Evolutionary conservation across 2,888 invertebrate species (phyloP).

Genomic region (Pantelozetes paolii): DNA sequence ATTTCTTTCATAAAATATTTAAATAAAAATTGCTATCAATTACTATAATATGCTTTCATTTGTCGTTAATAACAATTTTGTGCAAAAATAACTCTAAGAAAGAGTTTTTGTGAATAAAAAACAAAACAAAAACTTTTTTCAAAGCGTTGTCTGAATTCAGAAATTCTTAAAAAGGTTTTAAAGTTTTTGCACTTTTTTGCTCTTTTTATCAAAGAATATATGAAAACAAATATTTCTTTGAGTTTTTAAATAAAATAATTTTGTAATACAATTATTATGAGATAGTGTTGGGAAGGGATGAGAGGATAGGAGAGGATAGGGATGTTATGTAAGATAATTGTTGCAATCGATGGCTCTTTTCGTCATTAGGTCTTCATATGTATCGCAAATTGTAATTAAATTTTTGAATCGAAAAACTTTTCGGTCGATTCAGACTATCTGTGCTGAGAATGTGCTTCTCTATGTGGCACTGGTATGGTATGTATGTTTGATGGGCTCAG

Average conservation of each 20-base stretch:
- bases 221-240: not conserved
- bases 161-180: constrained; percentile 13
- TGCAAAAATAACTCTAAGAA: not conserved
- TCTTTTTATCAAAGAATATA: not conserved
- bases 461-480: constrained; percentile 3
- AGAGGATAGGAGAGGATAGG: not conserved
- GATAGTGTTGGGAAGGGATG: not conserved
- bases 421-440: constrained; percentile 4
- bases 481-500: not conserved
- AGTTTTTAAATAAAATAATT: not conserved
- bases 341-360: not conserved
- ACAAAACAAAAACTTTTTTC: not conserved
- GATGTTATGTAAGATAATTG: not conserved
- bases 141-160: not conserved
- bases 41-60: too few relatives aligned
- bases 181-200: not conserved
- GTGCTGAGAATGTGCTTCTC: not conserved
- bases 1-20: too few relatives aligned
- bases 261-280: not conserved
- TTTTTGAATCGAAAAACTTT: constrained; percentile 23
- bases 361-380: constrained; percentile 18
- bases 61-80: too few relatives aligned
- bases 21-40: too few relatives aligned
- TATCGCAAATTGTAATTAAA: constrained; percentile 4
- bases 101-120: not conserved